Evolutionary conservation across 2,113 vertebrate species (phyloP).

Genomic region (Sardina pilchardus): DNA sequence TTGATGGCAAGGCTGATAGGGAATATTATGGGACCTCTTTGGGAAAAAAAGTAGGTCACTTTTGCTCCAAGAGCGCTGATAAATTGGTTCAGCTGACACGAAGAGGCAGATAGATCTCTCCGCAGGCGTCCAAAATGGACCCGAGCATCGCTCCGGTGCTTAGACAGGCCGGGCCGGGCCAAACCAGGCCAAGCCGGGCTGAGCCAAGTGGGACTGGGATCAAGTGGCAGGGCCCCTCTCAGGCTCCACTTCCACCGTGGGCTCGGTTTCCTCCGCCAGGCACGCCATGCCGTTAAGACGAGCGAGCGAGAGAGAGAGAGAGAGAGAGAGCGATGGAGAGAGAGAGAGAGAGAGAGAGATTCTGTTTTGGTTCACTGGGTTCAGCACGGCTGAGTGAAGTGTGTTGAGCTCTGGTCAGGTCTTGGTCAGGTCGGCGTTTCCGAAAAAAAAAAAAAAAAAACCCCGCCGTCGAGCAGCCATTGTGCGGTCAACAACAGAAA

Average conservation of each 20-base stretch:
- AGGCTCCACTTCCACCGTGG: neutral
- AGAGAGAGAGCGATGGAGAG: too few species aligned
- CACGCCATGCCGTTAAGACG: neutral
- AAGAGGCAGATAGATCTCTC: neutral
- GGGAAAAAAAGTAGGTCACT: neutral
- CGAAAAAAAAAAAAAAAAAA: neutral
- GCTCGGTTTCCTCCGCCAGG: too few species aligned
- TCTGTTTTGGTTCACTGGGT: slow-evolving; percentile 59
- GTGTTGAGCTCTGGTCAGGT: slow-evolving; percentile 40
- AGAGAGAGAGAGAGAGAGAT: slow-evolving; percentile 14
- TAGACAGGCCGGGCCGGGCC: neutral
- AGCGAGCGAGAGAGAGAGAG: neutral
- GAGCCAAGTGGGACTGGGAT: neutral
- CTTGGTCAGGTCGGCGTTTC: neutral
- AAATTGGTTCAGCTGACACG: neutral
- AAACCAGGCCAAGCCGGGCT: neutral
- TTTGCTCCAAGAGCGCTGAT: neutral
- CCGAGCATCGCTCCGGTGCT: neutral
- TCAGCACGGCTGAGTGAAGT: slow-evolving; percentile 51
- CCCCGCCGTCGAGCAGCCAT: neutral
- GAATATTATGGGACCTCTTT: neutral
- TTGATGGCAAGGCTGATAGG: neutral
- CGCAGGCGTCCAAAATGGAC: neutral
- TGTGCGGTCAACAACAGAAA: too few species aligned
- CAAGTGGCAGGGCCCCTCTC: neutral